Percentiles rank a stretch among this genome's conserved stretches.
Evolutionary conservation across 2,797 vertebrate genomes (phyloP).

Genomic region (Siniperca obscura): DNA sequence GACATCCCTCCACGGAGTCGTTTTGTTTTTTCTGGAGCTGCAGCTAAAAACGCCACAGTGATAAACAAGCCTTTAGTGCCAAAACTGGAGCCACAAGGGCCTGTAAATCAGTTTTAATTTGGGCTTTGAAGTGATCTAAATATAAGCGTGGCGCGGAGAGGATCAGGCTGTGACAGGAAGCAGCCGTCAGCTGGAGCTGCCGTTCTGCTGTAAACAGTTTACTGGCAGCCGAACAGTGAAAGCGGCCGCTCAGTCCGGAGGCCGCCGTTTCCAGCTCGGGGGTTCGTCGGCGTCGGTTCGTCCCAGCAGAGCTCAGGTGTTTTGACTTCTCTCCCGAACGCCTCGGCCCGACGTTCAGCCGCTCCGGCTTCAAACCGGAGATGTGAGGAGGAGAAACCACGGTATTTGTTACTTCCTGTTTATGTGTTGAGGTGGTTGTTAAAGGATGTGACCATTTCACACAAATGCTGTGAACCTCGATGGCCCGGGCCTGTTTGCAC

Average conservation of each 20-base stretch:
- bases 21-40: background rate
- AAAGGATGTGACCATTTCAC: slow-evolving; percentile 22
- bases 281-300: too few species aligned
- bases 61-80: slow-evolving; percentile 6
- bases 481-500: too few species aligned
- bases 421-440: background rate
- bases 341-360: background rate
- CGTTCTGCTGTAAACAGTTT: slow-evolving; percentile 9
- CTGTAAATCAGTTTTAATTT: slow-evolving; percentile 29
- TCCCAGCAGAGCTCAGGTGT: background rate
- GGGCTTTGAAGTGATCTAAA: slow-evolving; percentile 44
- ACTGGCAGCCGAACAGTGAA: background rate
- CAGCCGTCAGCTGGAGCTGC: slow-evolving; percentile 20
- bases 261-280: background rate
- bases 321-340: background rate
- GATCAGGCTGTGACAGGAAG: slow-evolving; percentile 34
- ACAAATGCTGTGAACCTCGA: background rate
- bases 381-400: background rate
- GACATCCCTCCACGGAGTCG: background rate
- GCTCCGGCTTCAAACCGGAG: background rate
- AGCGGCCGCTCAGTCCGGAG: background rate
- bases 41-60: background rate
- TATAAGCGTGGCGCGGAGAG: slow-evolving; percentile 12
- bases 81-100: background rate
- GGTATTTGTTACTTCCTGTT: slow-evolving; percentile 37